Evolutionary conservation across 2,113 vertebrate genomes (phyloP), one percentile per base, ranked within the genome.

Genomic region (Eubucco bourcierii): DNA sequence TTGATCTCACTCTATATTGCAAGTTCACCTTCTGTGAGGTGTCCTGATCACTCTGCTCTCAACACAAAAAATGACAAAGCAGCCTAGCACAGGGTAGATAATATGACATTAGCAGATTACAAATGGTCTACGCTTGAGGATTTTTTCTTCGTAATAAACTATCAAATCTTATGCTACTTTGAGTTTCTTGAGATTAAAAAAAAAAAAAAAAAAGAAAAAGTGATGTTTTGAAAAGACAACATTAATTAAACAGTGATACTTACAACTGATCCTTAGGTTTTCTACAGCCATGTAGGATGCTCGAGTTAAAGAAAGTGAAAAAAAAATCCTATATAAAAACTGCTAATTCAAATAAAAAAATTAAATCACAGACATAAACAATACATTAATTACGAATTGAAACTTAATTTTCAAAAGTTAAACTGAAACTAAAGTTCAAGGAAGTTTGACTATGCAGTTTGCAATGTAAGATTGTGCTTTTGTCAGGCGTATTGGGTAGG

Each of bases 201-300:
- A 39, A 28, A 4, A 27, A 21, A 66, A 27, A 66, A 27, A 82
- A 39, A 28, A 4, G 17, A 21, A 66, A 27, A 46, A 44, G 34
- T 0, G 0, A 12, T 17, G 63, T 72, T 75, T 61, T 3, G 4
- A 68, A 77, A 83, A 55, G 9, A 55, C 1, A 19, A 34, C 33
- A 73, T 41, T 33, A 15, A 56, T 29, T 4, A 12, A 75, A 71
- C 2, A 7, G 55, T 25, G 87, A 85, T 94, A 99, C 99, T 99
- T 97, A 99, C 99, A 98, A 61, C 93, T 99, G 99, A 96, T 99
- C 99, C 96, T 99, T 99, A 34, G 99, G 99, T 98, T 99, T 99
- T 84, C 99, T 98, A 95, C 98, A 98, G 85, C 99, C 99, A 99
- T 99, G 98, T 99, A 95, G 85, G 86, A 55, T 87, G 64, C 47